Conservation (phyloP, 92 coral and sea anemone genomes). For the Chrysogorgia sp. region DNA sequence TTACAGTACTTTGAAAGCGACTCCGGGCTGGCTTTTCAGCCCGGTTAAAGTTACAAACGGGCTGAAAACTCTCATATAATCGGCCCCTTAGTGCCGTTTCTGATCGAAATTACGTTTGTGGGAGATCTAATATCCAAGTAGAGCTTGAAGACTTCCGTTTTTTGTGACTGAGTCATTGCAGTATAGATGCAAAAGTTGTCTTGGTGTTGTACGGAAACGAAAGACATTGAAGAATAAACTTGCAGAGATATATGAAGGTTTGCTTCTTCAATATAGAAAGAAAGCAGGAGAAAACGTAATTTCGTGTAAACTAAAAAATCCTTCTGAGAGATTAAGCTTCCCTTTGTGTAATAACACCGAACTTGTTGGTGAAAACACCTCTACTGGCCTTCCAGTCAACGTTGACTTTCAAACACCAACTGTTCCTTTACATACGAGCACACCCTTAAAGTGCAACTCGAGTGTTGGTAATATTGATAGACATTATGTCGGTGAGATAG, state of each 20-base stretch:
- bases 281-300: neutral
- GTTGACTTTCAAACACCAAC: neutral
- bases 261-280: slow-evolving; percentile 17
- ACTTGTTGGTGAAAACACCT: neutral
- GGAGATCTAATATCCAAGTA: neutral
- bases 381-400: neutral
- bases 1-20: too few relatives aligned
- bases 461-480: neutral
- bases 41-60: too few relatives aligned
- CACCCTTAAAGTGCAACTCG: neutral
- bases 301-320: slow-evolving; percentile 3
- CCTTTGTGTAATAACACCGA: neutral
- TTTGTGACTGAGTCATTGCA: slow-evolving; percentile 4
- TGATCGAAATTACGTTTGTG: slow-evolving; percentile 16
- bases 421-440: neutral
- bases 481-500: neutral
- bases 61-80: too few relatives aligned
- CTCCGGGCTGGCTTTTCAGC: too few relatives aligned
- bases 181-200: neutral
- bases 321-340: neutral
- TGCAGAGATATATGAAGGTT: neutral
- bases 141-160: slow-evolving; percentile 10
- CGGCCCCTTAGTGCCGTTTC: too few relatives aligned
- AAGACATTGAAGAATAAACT: slow-evolving; percentile 19
- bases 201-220: slow-evolving; percentile 8